Percentiles rank a stretch among this genome's conserved stretches.
Conservation (phyloP, 2,888 invertebrate genomes). For the Ceraclea dissimilis region DNA sequence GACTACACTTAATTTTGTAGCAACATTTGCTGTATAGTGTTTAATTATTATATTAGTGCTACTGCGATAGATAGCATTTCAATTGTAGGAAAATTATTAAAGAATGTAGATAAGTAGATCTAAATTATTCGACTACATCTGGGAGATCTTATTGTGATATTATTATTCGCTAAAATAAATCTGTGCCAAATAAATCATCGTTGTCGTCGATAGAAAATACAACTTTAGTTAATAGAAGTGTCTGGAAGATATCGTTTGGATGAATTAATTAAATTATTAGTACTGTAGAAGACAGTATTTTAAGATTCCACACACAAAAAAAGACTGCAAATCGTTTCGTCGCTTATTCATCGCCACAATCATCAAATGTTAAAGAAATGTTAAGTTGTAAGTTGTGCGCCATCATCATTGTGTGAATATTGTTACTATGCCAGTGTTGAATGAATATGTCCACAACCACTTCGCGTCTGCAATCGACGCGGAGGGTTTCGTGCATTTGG, state of each 20-base stretch:
- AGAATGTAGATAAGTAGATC: neutral
- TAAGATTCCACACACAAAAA: neutral
- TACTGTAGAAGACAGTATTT: neutral
- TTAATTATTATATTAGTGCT: neutral
- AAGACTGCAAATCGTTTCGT: neutral
- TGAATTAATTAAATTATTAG: neutral
- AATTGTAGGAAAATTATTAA: neutral
- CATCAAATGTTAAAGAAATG: too few species aligned
- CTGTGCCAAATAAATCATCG: neutral
- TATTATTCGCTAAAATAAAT: neutral
- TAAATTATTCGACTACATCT: neutral
- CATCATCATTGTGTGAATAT: neutral
- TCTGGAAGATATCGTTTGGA: too few species aligned
- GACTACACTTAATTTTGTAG: constrained; percentile 17
- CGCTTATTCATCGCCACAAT: too few species aligned
- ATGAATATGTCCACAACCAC: constrained; percentile 16
- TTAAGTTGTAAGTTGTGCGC: too few species aligned
- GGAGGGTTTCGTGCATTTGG: constrained; percentile 24
- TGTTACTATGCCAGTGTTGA: constrained; percentile 25
- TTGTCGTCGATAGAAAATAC: too few species aligned
- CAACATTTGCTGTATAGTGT: constrained; percentile 1
- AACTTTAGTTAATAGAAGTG: too few species aligned
- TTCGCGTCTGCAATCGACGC: constrained; percentile 19
- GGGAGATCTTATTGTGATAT: neutral
- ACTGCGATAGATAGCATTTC: neutral